Percentiles rank a stretch among this genome's conserved stretches.
These are phyloP conservation scores for Diadumene lineata DNA, from an alignment of 92 coral and sea anemone genomes.

Conservation along the genomic window DNA sequence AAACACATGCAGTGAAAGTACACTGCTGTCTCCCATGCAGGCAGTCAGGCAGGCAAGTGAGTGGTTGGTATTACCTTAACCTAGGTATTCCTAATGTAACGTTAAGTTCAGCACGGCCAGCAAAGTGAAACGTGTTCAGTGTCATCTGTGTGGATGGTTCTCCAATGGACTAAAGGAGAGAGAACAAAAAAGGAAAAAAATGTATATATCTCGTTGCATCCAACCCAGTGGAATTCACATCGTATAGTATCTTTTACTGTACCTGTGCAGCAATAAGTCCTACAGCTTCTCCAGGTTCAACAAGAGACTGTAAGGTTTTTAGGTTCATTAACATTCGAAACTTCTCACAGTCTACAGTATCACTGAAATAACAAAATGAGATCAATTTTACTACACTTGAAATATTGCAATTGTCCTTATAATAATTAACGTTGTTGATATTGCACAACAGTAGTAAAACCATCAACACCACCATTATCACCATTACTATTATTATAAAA, in stretches of 20 bases:
- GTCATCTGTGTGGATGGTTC: constrained; percentile 99
- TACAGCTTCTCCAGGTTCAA: constrained; percentile 98
- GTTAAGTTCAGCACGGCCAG: constrained; percentile 99
- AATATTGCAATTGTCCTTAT: too few relatives aligned
- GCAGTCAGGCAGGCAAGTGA: not conserved
- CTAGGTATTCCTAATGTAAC: constrained; percentile 97
- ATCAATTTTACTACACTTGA: too few relatives aligned
- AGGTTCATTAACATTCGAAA: constrained; percentile 76
- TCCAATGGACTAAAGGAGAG: constrained; percentile 79
- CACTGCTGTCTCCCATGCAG: not conserved
- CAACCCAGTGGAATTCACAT: too few relatives aligned
- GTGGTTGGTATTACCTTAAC: constrained; percentile 64
- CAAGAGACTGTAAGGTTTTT: constrained; percentile 80
- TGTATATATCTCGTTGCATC: too few relatives aligned
- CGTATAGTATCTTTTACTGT: too few relatives aligned
- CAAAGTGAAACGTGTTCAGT: constrained; percentile 95
- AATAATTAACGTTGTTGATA: too few relatives aligned
- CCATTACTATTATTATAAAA: not conserved
- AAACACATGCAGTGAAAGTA: too few relatives aligned
- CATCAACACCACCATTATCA: not conserved
- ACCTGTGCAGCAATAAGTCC: constrained; percentile 94
- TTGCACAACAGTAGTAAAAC: not conserved
- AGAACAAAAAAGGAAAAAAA: too few relatives aligned
- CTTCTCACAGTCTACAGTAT: constrained; percentile 59
- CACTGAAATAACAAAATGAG: constrained; percentile 29